phyloP scores from a whole-genome alignment of 2,888 invertebrate genomes.

The Oscheius sp. region DNA sequence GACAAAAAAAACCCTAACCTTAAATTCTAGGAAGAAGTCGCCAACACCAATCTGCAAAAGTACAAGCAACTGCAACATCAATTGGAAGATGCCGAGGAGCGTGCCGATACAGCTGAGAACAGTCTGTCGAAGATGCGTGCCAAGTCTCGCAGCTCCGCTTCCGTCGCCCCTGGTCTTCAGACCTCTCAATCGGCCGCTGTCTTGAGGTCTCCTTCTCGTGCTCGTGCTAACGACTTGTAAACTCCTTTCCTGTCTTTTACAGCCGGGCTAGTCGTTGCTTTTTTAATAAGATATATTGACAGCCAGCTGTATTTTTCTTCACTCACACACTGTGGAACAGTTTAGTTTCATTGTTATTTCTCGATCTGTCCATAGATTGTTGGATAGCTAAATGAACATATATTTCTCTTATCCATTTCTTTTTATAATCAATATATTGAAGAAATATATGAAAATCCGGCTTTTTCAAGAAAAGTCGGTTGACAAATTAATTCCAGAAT shows the following conservation, averaged over 20 bases:
- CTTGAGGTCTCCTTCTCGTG: slow-evolving; percentile 63
- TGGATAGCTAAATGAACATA: slow-evolving; percentile 25
- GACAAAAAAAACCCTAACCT: neutral
- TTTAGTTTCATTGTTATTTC: slow-evolving; percentile 27
- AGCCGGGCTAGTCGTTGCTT: neutral
- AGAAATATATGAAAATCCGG: too few species aligned
- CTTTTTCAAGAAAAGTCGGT: too few species aligned
- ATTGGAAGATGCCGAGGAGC: slow-evolving; percentile 74
- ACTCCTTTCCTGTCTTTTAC: slow-evolving; percentile 22
- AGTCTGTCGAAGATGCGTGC: slow-evolving; percentile 72
- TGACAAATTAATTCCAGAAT: too few species aligned
- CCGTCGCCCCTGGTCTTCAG: slow-evolving; percentile 53
- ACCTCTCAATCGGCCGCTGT: slow-evolving; percentile 66
- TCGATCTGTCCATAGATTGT: slow-evolving; percentile 26
- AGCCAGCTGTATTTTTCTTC: slow-evolving; percentile 2
- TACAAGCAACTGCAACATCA: slow-evolving; percentile 74
- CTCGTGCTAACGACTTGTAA: slow-evolving; percentile 58
- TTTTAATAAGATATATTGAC: slow-evolving; percentile 19
- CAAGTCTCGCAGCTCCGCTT: slow-evolving; percentile 61
- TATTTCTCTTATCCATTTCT: neutral
- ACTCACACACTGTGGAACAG: slow-evolving; percentile 22
- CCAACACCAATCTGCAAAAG: slow-evolving; percentile 74
- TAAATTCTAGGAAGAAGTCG: slow-evolving; percentile 71
- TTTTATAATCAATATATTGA: too few species aligned
- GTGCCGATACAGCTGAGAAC: slow-evolving; percentile 73